Evolutionary conservation across 2,113 vertebrate genomes (phyloP), one percentile per base, ranked within the genome.

Genomic region (Sinocyclocheilus anshuiensis): DNA sequence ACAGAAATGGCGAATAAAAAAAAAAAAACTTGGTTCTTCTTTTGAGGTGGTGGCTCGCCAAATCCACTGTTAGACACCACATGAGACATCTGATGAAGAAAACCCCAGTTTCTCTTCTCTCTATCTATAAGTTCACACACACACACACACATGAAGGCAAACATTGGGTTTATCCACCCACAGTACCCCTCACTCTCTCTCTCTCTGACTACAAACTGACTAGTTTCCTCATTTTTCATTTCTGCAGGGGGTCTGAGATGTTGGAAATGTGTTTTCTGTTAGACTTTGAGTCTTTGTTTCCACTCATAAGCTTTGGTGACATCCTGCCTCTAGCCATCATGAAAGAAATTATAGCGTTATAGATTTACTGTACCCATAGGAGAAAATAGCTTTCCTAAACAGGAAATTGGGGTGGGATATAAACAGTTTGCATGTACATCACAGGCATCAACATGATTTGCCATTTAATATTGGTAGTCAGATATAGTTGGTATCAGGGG

Each of bases 11-110:
- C 15, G 33, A 55, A n/a, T n/a, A n/a, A 45, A 1, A 45, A 9
- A 45, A 33, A 36, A 20, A 22, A 33, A 8, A 24, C 57, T 12
- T 1, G 8, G 26, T 76, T 59, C 22, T 24, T 84, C 26, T 20
- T 67, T 78, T 55, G 82, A 75, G 69, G 53, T 59, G 39, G 36
- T 76, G 36, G 71, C 33, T 59, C 36, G 76, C 22, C 22, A 15
- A 55, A 5, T 48, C 24, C 6, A 57, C 8, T 2, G 15, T 55
- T 55, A 55, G 16, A 55, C 6, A 18, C 53, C 53, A 55, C 53
- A 20, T 55, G 50, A 53, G 42, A 42, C 42, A 42, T 8, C 42
- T 42, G 42, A 45, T 45, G 9, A 11, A 45, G 9, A 10, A 45
- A 45, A 45, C 9, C 59, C 9, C 53, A 6, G 6, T 6, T n/a